Evolutionary conservation across 1,140 invertebrate genomes (phyloP).

Genomic region (Drosophila orosa): DNA sequence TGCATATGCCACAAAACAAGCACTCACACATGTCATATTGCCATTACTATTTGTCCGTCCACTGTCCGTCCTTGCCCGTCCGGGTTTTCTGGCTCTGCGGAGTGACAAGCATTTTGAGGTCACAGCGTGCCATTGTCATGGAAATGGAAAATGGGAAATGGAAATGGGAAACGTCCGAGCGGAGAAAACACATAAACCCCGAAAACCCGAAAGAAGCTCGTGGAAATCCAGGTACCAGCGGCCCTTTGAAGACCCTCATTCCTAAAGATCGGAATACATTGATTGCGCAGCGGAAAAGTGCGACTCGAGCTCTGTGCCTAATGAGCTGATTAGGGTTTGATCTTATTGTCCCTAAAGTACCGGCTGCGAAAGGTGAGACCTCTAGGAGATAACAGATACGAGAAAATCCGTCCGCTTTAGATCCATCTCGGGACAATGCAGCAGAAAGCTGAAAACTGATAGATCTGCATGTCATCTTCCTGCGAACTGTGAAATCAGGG

Average conservation of each 20-base stretch:
- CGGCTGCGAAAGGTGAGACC: constrained; percentile 23
- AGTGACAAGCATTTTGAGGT: constrained; percentile 69
- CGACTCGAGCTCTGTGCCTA: constrained; percentile 27
- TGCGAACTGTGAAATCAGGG: constrained; percentile 20
- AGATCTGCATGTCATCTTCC: constrained; percentile 23
- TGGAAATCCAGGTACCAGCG: constrained; percentile 31
- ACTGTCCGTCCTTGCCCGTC: constrained; percentile 14
- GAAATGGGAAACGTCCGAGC: constrained; percentile 36
- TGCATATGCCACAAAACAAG: constrained; percentile 30
- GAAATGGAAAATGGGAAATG: constrained; percentile 45
- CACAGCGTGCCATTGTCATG: constrained; percentile 69
- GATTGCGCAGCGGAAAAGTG: constrained; percentile 33
- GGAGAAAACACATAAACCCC: constrained; percentile 43
- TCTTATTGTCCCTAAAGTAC: constrained; percentile 31
- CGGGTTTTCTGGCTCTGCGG: constrained; percentile 26
- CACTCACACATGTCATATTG: constrained; percentile 24
- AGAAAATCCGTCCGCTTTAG: constrained; percentile 6
- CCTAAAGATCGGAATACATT: constrained; percentile 11
- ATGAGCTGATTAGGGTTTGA: constrained; percentile 49
- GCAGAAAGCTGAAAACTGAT: constrained; percentile 9
- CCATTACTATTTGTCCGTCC: constrained; percentile 46
- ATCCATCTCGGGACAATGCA: constrained; percentile 10
- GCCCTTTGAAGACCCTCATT: constrained; percentile 14
- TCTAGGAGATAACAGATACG: constrained; percentile 13
- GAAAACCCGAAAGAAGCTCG: constrained; percentile 12